Evolutionary conservation across 2,888 invertebrate genomes (phyloP), one percentile per base, ranked within the genome.

Genomic region (Lordiphosa fenestrarum): DNA sequence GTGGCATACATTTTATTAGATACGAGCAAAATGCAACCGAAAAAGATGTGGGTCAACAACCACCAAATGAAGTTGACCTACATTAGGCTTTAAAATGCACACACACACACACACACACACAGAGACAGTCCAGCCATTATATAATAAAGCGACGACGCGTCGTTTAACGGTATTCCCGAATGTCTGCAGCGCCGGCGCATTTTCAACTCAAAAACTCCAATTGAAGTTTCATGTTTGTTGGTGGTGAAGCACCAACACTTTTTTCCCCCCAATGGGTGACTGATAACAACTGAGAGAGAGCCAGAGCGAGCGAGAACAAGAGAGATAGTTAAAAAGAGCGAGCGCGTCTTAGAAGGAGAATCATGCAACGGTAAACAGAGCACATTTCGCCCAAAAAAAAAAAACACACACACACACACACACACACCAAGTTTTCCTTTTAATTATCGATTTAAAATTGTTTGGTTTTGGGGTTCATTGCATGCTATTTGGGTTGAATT

Each of bases 1-100:
- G 67, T 60, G 61, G 57, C 61, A 58, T 44, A 49, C 38, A 59
- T 51, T 50, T 44, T 42, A 51, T 30, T n/a, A 59, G 19, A 53
- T 33, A 65, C 25, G 44, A 44, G 55, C 35, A 33, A 46, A 54
- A 53, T 53, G 65, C 69, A 69, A 47, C 46, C 71, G 44, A 73
- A 76, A 66, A 64, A 83, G 66, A 82, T 82, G 67, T 82, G 71
- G 77, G 82, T 82, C 77, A 77, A 83, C 80, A 73, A 83, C 80
- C 80, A 78, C 83, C 83, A 72, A 78, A 77, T 68, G 71, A 72
- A 80, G 80, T 80, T 80, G 80, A 80, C 80, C 80, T 81, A 80
- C 68, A 66, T 82, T 41, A 67, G 57, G 73, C 59, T 74, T 77
- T 81, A 81, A 81, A 81, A 74, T 81, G 77, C 75, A 72, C 56